Conservation (phyloP, 2,797 vertebrate species). For the Poliocrania exsul region DNA sequence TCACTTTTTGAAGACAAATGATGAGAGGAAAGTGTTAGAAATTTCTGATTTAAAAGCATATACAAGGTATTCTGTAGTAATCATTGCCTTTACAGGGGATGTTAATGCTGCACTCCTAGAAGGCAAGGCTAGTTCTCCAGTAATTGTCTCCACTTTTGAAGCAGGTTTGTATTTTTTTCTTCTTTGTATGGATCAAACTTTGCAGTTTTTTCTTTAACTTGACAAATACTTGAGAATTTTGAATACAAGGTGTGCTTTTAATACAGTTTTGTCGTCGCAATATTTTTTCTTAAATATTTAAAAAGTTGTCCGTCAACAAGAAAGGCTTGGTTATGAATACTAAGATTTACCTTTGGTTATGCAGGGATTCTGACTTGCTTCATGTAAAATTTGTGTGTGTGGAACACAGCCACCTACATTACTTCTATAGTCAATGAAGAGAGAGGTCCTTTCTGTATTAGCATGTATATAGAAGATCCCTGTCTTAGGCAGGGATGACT, state of each 20-base stretch:
- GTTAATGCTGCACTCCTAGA: constrained; percentile 78
- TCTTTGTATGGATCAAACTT: background rate
- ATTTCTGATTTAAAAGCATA: constrained; percentile 89
- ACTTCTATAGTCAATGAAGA: background rate
- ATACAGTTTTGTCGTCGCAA: background rate
- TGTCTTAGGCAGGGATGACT: background rate
- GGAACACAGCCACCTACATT: background rate
- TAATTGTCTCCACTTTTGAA: constrained; percentile 87
- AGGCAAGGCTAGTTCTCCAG: constrained; percentile 83
- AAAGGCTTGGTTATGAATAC: background rate
- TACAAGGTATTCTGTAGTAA: constrained; percentile 86
- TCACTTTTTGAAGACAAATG: constrained; percentile 79
- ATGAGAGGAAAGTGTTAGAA: constrained; percentile 82
- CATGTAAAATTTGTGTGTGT: background rate
- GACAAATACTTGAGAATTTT: background rate
- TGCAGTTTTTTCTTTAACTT: background rate
- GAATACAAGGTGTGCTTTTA: background rate
- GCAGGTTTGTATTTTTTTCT: constrained; percentile 80
- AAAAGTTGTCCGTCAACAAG: background rate
- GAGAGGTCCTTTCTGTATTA: background rate
- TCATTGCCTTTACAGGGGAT: constrained; percentile 89
- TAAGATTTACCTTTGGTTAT: background rate
- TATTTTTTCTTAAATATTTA: background rate
- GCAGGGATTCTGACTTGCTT: background rate
- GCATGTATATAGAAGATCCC: background rate